phyloP scores from a whole-genome alignment of 2,888 invertebrate genomes.

The Tenthredo notha region DNA sequence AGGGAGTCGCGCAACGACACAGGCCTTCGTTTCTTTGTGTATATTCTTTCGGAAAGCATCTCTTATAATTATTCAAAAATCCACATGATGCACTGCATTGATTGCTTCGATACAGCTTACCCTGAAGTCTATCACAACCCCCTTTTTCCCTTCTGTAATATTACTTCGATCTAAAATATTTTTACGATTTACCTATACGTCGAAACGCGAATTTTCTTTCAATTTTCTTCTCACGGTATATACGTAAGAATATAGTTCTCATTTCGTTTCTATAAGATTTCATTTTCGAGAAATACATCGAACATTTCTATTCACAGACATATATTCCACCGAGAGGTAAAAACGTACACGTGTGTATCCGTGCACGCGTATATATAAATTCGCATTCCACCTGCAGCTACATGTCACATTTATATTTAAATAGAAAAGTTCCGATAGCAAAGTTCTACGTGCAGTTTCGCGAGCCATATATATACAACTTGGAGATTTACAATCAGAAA shows the following conservation, averaged over 20 bases:
- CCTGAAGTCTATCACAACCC: background rate
- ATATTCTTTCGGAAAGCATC: background rate
- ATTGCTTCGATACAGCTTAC: background rate
- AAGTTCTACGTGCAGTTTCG: background rate
- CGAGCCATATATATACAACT: background rate
- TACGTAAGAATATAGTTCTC: too few relatives aligned
- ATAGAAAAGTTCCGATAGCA: constrained; percentile 14
- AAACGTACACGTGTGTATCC: background rate
- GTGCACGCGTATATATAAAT: background rate
- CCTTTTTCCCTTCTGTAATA: background rate
- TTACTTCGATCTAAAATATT: background rate
- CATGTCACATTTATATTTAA: background rate
- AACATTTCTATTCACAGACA: background rate
- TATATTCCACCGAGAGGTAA: background rate
- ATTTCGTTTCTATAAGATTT: too few relatives aligned
- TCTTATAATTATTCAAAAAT: background rate
- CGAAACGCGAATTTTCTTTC: background rate
- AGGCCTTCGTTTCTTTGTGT: background rate
- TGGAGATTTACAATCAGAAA: background rate
- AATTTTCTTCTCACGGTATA: too few relatives aligned
- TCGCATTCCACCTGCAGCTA: background rate
- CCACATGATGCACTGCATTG: background rate
- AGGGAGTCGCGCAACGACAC: background rate
- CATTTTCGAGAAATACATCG: too few relatives aligned
- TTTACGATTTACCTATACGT: background rate